These are phyloP conservation scores for Glandiceps talaboti DNA, from an alignment of 53 echinoderm and acorn worm genomes.

Conservation along the genomic window DNA sequence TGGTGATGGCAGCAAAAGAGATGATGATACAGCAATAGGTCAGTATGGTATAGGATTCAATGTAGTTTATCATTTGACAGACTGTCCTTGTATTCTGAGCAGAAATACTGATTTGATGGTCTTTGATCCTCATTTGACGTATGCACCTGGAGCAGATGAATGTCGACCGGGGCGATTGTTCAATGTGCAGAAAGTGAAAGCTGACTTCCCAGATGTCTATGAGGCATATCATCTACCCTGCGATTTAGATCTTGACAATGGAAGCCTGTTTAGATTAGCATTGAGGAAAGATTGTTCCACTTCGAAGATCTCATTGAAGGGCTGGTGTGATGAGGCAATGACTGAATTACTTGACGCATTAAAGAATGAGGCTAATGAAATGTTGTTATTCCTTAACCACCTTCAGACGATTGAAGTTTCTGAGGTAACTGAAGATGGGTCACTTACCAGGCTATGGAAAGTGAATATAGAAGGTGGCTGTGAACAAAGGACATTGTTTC, in stretches of 20 bases:
- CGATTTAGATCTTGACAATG: slow-evolving; percentile 18
- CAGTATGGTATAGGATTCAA: slow-evolving; percentile 66
- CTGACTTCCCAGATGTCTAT: slow-evolving; percentile 32
- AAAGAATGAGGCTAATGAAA: not conserved
- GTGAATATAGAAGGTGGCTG: no score
- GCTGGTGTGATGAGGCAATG: slow-evolving; percentile 2
- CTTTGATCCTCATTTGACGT: slow-evolving; percentile 60
- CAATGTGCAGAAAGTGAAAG: not conserved
- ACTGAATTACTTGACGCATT: slow-evolving; percentile 29
- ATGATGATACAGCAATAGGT: slow-evolving; percentile 25
- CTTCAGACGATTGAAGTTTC: not conserved
- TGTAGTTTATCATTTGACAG: slow-evolving; percentile 79
- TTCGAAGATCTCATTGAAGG: slow-evolving; percentile 32
- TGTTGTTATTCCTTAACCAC: not conserved
- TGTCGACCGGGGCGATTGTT: slow-evolving; percentile 35
- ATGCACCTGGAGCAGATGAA: slow-evolving; percentile 19
- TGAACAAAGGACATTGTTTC: no score
- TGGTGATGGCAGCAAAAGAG: slow-evolving; percentile 67
- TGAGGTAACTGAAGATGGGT: not conserved
- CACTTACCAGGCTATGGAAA: slow-evolving; percentile 12
- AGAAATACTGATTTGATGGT: slow-evolving; percentile 43
- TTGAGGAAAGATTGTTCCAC: slow-evolving; percentile 2
- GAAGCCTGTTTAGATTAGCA: slow-evolving; percentile 28
- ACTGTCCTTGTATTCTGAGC: slow-evolving; percentile 71
- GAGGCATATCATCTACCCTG: no score